Evolutionary conservation across 2,888 invertebrate species (phyloP).

Genomic region (Sesamia inferens): DNA sequence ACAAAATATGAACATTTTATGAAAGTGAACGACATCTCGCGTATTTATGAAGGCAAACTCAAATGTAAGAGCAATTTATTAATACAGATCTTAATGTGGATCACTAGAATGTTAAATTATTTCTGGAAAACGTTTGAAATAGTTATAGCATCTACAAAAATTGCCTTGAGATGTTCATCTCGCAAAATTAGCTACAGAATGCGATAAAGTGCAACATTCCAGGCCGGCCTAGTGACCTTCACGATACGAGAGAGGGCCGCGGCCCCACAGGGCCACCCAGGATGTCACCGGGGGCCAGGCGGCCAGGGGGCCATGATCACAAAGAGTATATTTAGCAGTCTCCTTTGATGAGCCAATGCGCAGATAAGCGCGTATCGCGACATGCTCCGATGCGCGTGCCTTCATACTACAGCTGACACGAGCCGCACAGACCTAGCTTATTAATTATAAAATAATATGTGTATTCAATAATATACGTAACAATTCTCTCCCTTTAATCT

Average conservation of each 20-base stretch:
- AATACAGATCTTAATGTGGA: conserved; percentile 10
- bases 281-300: conserved; percentile 57
- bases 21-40: not conserved
- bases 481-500: conserved; percentile 13
- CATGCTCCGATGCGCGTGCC: conserved; percentile 70
- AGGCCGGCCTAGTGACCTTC: conserved; percentile 64
- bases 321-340: conserved; percentile 79
- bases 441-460: conserved; percentile 44
- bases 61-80: conserved; percentile 11
- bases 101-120: conserved; percentile 42
- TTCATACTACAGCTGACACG: conserved; percentile 58
- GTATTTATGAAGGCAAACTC: not conserved
- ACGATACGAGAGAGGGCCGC: conserved; percentile 55
- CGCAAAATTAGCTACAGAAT: conserved; percentile 38
- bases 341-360: conserved; percentile 80
- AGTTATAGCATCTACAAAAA: conserved; percentile 36
- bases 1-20: not conserved
- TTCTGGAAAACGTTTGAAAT: conserved; percentile 47
- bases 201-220: conserved; percentile 57
- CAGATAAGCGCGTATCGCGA: conserved; percentile 79
- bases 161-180: conserved; percentile 42
- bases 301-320: conserved; percentile 67
- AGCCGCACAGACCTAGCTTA: conserved; percentile 58
- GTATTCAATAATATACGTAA: conserved; percentile 21
- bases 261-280: conserved; percentile 69